phyloP scores from a whole-genome alignment of 1,140 invertebrate species.

The Ceratina australensis region DNA sequence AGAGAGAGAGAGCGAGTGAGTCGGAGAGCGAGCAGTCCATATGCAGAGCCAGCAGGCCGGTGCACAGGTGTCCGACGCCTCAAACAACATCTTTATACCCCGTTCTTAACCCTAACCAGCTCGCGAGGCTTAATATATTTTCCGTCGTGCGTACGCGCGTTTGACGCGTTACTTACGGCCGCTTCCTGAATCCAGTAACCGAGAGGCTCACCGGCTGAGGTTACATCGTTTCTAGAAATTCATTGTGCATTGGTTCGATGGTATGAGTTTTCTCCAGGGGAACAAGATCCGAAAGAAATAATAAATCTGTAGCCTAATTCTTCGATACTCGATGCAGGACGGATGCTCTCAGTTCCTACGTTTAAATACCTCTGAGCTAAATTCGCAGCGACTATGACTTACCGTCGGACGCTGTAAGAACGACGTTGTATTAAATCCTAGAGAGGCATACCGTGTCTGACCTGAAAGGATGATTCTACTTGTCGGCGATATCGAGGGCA shows the following conservation, averaged over 20 bases:
- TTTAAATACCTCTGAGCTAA: too few relatives aligned
- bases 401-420: too few relatives aligned
- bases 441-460: background rate
- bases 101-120: conserved; percentile 58
- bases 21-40: conserved; percentile 49
- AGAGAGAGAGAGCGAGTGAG: conserved; percentile 41
- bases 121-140: conserved; percentile 67
- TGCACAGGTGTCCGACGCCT: conserved; percentile 72
- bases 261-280: too few relatives aligned
- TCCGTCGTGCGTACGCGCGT: conserved; percentile 46
- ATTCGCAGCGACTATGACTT: too few relatives aligned
- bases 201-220: background rate
- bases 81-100: conserved; percentile 73
- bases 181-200: conserved; percentile 8
- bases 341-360: too few relatives aligned
- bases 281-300: too few relatives aligned
- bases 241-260: too few relatives aligned
- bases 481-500: too few relatives aligned
- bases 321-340: too few relatives aligned
- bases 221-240: background rate
- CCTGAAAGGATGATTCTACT: background rate
- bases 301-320: too few relatives aligned
- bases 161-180: conserved; percentile 42
- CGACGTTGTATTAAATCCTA: background rate
- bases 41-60: conserved; percentile 61